A percentile compares a stretch with the other conserved stretches of the same genome.
These are phyloP conservation scores for Psittacula echo DNA, from an alignment of 2,797 vertebrate species.

Conservation along the genomic window DNA sequence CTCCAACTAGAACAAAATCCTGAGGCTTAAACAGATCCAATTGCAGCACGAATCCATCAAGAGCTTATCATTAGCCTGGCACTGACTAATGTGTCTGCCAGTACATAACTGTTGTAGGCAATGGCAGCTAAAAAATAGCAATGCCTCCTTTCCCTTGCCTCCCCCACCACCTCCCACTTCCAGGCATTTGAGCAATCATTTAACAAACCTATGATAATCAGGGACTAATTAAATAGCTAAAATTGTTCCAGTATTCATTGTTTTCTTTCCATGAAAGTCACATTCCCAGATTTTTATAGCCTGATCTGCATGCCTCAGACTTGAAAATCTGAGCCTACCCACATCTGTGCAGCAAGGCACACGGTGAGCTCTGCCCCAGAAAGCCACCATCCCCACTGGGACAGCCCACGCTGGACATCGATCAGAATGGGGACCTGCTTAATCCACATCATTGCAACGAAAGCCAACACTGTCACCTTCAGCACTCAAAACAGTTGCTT, in stretches of 20 bases:
- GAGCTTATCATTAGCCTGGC: background rate
- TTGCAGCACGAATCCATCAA: background rate
- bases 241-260: background rate
- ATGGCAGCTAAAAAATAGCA: background rate
- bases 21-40: background rate
- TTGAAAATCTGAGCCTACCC: background rate
- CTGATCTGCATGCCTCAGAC: fast-evolving
- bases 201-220: background rate
- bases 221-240: background rate
- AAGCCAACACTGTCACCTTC: background rate
- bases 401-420: fast-evolving
- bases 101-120: background rate
- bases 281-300: background rate
- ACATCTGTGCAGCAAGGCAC: background rate
- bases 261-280: background rate
- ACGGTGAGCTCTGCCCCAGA: background rate
- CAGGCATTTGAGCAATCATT: background rate
- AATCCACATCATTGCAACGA: background rate
- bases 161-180: background rate
- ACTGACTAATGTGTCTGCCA: background rate
- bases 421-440: background rate
- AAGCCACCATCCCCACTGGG: fast-evolving
- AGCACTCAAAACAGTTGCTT: background rate
- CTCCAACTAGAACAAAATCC: background rate
- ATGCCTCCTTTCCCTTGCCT: background rate